A percentile compares a stretch with the other conserved stretches of the same genome.
Evolutionary conservation across 2,888 invertebrate species (phyloP).

Genomic region (Dascillus cervinus): DNA sequence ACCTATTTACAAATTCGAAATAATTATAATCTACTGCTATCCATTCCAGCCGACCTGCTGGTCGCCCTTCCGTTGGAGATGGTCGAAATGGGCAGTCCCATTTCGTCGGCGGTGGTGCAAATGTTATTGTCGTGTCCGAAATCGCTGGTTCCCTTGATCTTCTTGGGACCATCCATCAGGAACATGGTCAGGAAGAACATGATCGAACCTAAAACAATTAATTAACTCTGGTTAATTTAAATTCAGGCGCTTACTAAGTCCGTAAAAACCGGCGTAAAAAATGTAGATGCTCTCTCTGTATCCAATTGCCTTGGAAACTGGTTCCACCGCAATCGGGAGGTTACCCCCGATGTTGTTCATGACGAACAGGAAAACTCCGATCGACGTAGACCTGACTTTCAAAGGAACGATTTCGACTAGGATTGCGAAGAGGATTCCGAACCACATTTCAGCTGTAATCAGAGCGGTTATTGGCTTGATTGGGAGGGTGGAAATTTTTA

Average conservation of each 20-base stretch:
- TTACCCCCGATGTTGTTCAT: constrained; percentile 92
- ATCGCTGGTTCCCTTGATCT: constrained; percentile 25
- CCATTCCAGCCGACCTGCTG: constrained; percentile 8
- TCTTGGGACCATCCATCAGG: constrained; percentile 61
- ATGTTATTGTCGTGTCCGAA: constrained; percentile 36
- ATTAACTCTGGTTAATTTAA: not conserved
- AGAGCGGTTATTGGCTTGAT: no score
- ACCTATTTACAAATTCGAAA: no score
- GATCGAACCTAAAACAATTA: constrained; percentile 57
- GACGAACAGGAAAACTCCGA: constrained; percentile 82
- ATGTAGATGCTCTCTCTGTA: constrained; percentile 79
- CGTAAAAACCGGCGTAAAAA: constrained; percentile 82
- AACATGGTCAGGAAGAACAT: constrained; percentile 76
- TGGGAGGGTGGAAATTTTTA: no score
- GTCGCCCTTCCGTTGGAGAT: constrained; percentile 14
- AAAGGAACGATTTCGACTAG: constrained; percentile 82
- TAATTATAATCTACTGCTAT: constrained; percentile 21
- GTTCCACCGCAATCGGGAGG: constrained; percentile 80
- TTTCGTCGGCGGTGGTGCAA: constrained; percentile 36
- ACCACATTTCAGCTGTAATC: constrained; percentile 90
- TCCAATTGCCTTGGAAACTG: constrained; percentile 71
- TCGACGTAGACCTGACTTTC: constrained; percentile 72
- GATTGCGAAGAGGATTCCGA: constrained; percentile 85
- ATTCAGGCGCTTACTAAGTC: constrained; percentile 59
- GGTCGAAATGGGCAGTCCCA: constrained; percentile 27